Conservation (phyloP, 2,797 vertebrate genomes). For the Chiroxiphia lanceolata region DNA sequence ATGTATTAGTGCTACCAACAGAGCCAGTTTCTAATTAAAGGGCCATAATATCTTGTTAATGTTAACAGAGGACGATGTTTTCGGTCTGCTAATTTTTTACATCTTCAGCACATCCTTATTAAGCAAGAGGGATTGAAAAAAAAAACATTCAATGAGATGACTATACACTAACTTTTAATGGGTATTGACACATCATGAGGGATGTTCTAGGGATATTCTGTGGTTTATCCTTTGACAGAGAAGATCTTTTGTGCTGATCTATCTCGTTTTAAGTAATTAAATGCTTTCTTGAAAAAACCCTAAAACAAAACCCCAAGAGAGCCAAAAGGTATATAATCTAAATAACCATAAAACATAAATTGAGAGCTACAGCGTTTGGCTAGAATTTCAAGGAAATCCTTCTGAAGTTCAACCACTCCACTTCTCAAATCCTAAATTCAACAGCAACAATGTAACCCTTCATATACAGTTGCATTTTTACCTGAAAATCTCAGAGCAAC, state of each 20-base stretch:
- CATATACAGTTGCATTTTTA: not conserved
- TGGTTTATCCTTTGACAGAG: not conserved
- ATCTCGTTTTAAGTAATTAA: not conserved
- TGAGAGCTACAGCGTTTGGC: not conserved
- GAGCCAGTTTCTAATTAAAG: slow-evolving; percentile 54
- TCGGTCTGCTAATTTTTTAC: slow-evolving; percentile 10
- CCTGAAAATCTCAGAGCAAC: not conserved
- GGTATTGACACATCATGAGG: not conserved
- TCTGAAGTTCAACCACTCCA: not conserved
- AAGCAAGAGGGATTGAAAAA: not conserved
- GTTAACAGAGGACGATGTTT: not conserved
- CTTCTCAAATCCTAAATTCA: not conserved
- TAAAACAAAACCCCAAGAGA: not conserved
- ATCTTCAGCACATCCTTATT: not conserved
- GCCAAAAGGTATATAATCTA: not conserved
- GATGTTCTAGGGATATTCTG: not conserved
- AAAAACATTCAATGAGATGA: not conserved
- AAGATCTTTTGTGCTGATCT: not conserved
- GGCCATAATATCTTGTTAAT: slow-evolving; percentile 33
- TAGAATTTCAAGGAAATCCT: slow-evolving; percentile 9
- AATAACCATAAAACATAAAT: not conserved
- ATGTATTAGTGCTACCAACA: slow-evolving; percentile 14
- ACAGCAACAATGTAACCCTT: not conserved
- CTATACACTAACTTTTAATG: not conserved
- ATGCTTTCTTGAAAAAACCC: not conserved